Conservation (phyloP, 2,888 invertebrate genomes). For the Nomada lathburiana region DNA sequence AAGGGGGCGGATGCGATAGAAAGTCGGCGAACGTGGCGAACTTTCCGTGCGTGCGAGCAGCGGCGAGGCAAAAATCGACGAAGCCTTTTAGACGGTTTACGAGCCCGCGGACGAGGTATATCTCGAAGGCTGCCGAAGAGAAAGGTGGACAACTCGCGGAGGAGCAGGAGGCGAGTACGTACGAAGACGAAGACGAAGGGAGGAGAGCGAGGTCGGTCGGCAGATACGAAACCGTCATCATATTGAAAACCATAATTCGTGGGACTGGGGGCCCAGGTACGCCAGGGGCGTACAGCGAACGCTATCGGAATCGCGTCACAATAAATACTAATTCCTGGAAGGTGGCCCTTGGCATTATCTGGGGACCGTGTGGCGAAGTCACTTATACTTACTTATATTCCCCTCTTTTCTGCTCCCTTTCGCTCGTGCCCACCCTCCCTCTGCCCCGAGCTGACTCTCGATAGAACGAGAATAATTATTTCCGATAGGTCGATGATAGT, state of each 20-base stretch:
- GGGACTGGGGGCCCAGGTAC: slow-evolving; percentile 66
- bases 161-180: slow-evolving; percentile 38
- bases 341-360: slow-evolving; percentile 75
- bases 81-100: slow-evolving; percentile 81
- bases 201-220: slow-evolving; percentile 60
- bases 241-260: slow-evolving; percentile 84
- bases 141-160: slow-evolving; percentile 51
- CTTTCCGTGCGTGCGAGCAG: slow-evolving; percentile 28
- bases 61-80: slow-evolving; percentile 48
- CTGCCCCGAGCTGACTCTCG: slow-evolving; percentile 65
- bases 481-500: slow-evolving; percentile 76
- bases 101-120: slow-evolving; percentile 69
- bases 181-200: slow-evolving; percentile 45
- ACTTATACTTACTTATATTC: slow-evolving; percentile 82
- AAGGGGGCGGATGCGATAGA: neutral
- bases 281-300: slow-evolving; percentile 75
- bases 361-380: slow-evolving; percentile 74
- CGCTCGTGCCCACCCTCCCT: slow-evolving; percentile 56
- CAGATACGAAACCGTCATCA: slow-evolving; percentile 81
- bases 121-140: slow-evolving; percentile 67
- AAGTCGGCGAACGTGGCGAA: neutral
- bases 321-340: slow-evolving; percentile 85
- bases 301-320: slow-evolving; percentile 84
- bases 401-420: slow-evolving; percentile 61
- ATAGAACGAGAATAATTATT: slow-evolving; percentile 81